Conservation (phyloP, 2,113 vertebrate species). For the Corythornis madagascariensis region DNA sequence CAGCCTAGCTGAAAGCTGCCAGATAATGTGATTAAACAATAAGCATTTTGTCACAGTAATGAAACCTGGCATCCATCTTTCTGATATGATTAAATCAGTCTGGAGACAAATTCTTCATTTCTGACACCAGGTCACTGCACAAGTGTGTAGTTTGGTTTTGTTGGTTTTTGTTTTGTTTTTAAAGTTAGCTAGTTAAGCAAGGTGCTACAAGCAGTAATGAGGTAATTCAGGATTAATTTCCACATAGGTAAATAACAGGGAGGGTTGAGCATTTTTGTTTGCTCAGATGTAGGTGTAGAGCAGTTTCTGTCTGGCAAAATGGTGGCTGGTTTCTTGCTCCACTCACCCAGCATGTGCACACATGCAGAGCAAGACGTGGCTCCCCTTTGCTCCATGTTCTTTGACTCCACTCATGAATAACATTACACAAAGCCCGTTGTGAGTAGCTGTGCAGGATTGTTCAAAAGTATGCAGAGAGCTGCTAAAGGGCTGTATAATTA, state of each 20-base stretch:
- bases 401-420: neutral
- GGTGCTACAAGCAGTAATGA: neutral
- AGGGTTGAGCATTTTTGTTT: rapidly evolving
- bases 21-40: constrained; percentile 48
- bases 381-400: neutral
- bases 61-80: constrained; percentile 49
- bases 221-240: neutral
- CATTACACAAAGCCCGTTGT: neutral
- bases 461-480: neutral
- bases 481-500: neutral
- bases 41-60: constrained; percentile 54
- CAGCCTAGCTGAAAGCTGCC: neutral
- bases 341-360: neutral
- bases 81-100: constrained; percentile 53
- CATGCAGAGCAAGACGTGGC: neutral
- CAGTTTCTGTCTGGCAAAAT: neutral
- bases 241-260: neutral
- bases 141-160: neutral
- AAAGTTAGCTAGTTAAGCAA: neutral
- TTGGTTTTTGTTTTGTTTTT: neutral
- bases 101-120: constrained; percentile 28
- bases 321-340: neutral
- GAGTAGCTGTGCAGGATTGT: neutral
- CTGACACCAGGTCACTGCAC: constrained; percentile 10
- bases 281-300: neutral